These are phyloP conservation scores for Polymixis lichenea DNA, from an alignment of 2,888 invertebrate genomes.

Conservation along the genomic window DNA sequence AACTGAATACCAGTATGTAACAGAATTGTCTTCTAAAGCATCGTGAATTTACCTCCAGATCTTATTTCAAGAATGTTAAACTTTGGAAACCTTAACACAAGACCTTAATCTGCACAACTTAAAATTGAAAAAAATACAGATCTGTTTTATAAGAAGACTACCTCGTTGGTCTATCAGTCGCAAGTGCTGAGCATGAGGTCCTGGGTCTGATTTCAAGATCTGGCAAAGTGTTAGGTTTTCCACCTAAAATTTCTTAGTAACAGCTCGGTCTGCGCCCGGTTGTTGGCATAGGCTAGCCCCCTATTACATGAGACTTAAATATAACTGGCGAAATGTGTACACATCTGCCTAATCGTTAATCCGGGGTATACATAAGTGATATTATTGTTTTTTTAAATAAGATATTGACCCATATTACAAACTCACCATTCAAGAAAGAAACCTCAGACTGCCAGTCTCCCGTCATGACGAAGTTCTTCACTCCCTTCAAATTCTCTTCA, in stretches of 20 bases:
- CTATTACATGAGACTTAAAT: neutral
- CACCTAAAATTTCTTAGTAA: neutral
- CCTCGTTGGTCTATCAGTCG: neutral
- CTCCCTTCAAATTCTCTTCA: conserved; percentile 61
- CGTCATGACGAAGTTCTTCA: conserved; percentile 77
- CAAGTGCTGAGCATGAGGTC: neutral
- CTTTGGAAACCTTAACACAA: neutral
- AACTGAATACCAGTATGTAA: neutral
- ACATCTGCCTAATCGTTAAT: neutral
- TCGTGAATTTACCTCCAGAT: neutral
- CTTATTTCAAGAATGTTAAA: neutral
- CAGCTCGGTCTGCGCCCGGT: too few species aligned
- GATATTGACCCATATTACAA: neutral
- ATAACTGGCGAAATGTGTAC: neutral
- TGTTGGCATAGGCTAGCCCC: neutral
- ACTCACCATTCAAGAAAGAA: conserved; percentile 76
- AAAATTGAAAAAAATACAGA: neutral
- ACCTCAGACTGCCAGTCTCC: conserved; percentile 71
- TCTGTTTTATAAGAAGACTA: too few species aligned
- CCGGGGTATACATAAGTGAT: too few species aligned
- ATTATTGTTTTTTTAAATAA: neutral
- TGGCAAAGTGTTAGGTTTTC: neutral
- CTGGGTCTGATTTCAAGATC: neutral
- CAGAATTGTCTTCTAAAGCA: neutral
- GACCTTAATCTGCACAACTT: neutral